A percentile compares a stretch with the other conserved stretches of the same genome.
Evolutionary conservation across 2,113 vertebrate species (phyloP).

Genomic region (pig (Sus scrofa)): DNA sequence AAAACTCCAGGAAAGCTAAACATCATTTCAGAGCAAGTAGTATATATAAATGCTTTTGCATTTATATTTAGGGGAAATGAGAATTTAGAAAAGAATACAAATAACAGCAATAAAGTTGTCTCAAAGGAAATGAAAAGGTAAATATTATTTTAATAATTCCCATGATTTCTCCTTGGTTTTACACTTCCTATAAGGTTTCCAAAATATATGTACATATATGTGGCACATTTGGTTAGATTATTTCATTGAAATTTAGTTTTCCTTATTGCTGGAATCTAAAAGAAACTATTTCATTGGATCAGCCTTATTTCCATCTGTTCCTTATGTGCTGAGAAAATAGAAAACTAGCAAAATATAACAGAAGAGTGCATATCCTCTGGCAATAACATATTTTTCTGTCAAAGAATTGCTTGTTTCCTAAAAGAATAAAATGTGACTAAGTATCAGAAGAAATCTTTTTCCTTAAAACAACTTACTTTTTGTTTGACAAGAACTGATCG

Average conservation of each 20-base stretch:
- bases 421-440: conserved; percentile 80
- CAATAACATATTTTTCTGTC: conserved; percentile 83
- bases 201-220: conserved; percentile 58
- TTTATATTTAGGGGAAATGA: conserved; percentile 58
- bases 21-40: conserved; percentile 47
- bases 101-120: conserved; percentile 72
- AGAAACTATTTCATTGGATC: conserved; percentile 79
- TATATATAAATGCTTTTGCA: conserved; percentile 8
- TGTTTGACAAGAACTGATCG: conserved; percentile 69
- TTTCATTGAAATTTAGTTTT: conserved; percentile 81
- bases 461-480: conserved; percentile 71
- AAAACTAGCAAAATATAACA: conserved; percentile 77
- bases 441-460: conserved; percentile 77
- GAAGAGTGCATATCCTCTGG: conserved; percentile 80
- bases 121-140: conserved; percentile 76
- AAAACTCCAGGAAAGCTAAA: conserved; percentile 44
- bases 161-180: conserved; percentile 20
- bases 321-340: conserved; percentile 82
- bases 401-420: conserved; percentile 82
- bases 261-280: conserved; percentile 68
- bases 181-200: conserved; percentile 78
- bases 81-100: conserved; percentile 70
- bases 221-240: conserved; percentile 66
- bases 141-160: conserved; percentile 79
- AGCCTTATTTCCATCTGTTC: conserved; percentile 80